A percentile compares a stretch with the other conserved stretches of the same genome.
phyloP scores from a whole-genome alignment of 1,140 invertebrate species.

The Pseudomyrmex dendroicus region DNA sequence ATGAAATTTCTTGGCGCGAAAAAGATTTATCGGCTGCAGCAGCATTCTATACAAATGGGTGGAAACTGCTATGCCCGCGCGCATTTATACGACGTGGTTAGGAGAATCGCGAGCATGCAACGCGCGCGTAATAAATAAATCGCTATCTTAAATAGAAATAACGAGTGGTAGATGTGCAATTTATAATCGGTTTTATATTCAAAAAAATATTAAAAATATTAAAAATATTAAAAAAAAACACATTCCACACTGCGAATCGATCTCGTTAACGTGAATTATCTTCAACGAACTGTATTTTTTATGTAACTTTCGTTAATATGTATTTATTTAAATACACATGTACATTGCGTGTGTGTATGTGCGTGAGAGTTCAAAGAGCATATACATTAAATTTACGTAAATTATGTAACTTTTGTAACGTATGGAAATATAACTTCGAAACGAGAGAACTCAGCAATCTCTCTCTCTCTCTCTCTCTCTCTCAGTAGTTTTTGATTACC shows the following conservation, averaged over 20 bases:
- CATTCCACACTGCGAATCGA: too few species aligned
- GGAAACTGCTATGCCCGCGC: conserved; percentile 24
- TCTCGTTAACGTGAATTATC: too few species aligned
- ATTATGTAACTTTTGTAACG: not conserved
- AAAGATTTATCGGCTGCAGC: conserved; percentile 55
- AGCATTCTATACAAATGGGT: conserved; percentile 50
- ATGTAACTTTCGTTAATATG: too few species aligned
- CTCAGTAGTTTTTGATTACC: not conserved
- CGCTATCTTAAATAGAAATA: not conserved
- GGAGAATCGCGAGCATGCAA: conserved; percentile 29
- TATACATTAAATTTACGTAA: too few species aligned
- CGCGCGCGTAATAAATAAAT: conserved; percentile 26
- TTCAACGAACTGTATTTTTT: too few species aligned
- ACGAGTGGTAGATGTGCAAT: not conserved
- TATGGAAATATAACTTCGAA: not conserved
- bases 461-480: too few species aligned
- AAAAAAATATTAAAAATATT: too few species aligned
- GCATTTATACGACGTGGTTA: conserved; percentile 50
- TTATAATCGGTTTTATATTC: not conserved
- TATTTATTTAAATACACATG: too few species aligned
- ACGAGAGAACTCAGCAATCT: not conserved
- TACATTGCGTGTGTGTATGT: too few species aligned
- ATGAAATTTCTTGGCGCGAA: conserved; percentile 61
- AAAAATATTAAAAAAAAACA: conserved; percentile 20
- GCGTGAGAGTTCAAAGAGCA: too few species aligned